Conservation (phyloP, 2,888 invertebrate species). For the Lithophane semibrunnea region DNA sequence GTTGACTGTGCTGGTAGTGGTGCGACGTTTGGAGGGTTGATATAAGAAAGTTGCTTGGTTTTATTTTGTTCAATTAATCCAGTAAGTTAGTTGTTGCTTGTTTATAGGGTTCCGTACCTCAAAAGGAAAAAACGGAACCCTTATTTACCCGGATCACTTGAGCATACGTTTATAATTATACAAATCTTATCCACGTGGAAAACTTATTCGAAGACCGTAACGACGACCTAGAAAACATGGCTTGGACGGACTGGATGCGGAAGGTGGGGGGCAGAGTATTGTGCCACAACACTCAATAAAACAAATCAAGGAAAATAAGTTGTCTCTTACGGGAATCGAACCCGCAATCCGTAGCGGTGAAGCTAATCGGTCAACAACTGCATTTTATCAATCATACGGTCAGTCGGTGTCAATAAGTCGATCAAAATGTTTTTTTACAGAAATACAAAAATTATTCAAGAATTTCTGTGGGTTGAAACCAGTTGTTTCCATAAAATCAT, state of each 20-base stretch:
- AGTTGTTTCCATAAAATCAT: conserved; percentile 19
- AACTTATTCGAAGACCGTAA: neutral
- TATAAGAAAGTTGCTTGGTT: conserved; percentile 19
- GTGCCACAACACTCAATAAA: too few relatives aligned
- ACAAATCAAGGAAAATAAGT: neutral
- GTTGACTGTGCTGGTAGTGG: conserved; percentile 7
- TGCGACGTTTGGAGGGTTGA: neutral
- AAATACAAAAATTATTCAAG: conserved; percentile 1
- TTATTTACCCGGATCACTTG: too few relatives aligned
- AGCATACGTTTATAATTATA: neutral
- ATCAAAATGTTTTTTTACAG: neutral
- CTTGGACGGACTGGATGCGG: neutral
- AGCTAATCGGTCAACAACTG: neutral
- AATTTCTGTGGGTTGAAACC: conserved; percentile 4
- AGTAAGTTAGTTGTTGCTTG: neutral
- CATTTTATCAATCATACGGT: neutral
- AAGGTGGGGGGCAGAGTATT: neutral
- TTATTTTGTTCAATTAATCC: conserved; percentile 3
- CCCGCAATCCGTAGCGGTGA: neutral
- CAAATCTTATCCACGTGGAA: neutral
- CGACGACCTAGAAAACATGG: neutral
- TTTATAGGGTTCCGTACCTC: too few relatives aligned
- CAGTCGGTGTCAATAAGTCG: neutral
- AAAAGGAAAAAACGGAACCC: too few relatives aligned
- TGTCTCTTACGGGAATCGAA: neutral